A percentile compares a stretch with the other conserved stretches of the same genome.
Evolutionary conservation across 2,797 vertebrate genomes (phyloP).

Genomic region (Sebastes nivosus): DNA sequence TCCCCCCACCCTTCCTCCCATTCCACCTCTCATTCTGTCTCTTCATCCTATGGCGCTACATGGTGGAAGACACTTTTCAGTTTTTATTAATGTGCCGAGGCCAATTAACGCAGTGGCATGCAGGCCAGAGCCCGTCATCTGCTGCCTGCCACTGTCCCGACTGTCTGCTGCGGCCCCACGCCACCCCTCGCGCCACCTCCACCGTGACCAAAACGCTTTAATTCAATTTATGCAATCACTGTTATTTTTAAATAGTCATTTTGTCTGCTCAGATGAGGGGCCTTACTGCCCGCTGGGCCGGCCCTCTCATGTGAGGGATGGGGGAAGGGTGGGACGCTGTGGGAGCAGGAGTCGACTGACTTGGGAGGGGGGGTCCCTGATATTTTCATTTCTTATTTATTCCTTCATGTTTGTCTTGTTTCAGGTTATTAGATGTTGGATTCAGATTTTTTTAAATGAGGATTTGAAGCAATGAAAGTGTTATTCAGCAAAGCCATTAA

Average conservation of each 20-base stretch:
- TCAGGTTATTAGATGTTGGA: slow-evolving; percentile 3
- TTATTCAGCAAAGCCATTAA: neutral
- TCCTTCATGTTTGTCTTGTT: slow-evolving; percentile 21
- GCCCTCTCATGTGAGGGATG: slow-evolving; percentile 69
- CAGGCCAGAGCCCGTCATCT: slow-evolving; percentile 95
- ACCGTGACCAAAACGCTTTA: slow-evolving; percentile 97
- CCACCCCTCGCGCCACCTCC: slow-evolving; percentile 84
- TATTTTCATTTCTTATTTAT: slow-evolving; percentile 61
- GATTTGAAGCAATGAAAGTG: neutral
- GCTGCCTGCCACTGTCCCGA: slow-evolving; percentile 92
- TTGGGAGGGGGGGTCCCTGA: slow-evolving; percentile 23
- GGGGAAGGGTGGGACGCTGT: slow-evolving; percentile 51
- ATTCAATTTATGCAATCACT: slow-evolving; percentile 99
- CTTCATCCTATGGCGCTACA: slow-evolving; percentile 57
- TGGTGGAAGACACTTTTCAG: slow-evolving; percentile 83
- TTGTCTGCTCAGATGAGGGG: slow-evolving; percentile 88
- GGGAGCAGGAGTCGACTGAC: slow-evolving; percentile 56
- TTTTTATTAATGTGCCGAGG: slow-evolving; percentile 88
- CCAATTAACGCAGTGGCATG: slow-evolving; percentile 95
- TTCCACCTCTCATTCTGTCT: slow-evolving; percentile 66
- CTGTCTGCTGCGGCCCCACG: slow-evolving; percentile 86
- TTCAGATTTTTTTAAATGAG: slow-evolving; percentile 15
- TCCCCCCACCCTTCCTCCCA: slow-evolving; percentile 19
- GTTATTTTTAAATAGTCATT: slow-evolving; percentile 99
- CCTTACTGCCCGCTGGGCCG: slow-evolving; percentile 78